These are phyloP conservation scores for Mungos mungo DNA, from an alignment of 2,113 vertebrate species.

Conservation along the genomic window DNA sequence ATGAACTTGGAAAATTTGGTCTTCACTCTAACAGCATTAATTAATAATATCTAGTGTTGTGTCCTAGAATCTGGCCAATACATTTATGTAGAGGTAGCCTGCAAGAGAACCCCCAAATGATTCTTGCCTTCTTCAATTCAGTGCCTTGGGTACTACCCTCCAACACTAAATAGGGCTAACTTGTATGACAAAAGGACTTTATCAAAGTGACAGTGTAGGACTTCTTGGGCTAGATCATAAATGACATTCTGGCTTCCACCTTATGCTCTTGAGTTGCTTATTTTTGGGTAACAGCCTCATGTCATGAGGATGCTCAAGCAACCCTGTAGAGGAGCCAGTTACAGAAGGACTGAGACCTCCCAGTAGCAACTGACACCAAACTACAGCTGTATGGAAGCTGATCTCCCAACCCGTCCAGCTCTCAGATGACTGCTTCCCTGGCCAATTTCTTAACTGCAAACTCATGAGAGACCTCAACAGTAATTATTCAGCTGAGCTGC, in stretches of 20 bases:
- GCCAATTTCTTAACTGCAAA: neutral
- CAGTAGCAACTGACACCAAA: neutral
- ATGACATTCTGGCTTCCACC: neutral
- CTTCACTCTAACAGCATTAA: slow-evolving; percentile 1
- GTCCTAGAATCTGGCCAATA: neutral
- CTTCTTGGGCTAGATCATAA: neutral
- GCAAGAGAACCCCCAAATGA: neutral
- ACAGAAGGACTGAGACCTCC: neutral
- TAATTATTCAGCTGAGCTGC: neutral
- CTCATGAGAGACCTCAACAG: neutral
- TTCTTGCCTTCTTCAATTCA: neutral
- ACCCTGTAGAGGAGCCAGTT: neutral
- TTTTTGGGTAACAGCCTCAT: neutral
- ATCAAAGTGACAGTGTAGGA: neutral
- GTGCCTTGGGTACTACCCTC: neutral
- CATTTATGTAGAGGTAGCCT: neutral
- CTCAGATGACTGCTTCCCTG: neutral
- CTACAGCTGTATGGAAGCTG: neutral
- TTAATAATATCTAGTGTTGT: slow-evolving; percentile 6
- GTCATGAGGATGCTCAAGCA: neutral
- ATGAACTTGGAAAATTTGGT: neutral
- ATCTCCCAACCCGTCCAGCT: neutral
- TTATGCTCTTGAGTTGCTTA: neutral
- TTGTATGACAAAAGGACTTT: neutral
- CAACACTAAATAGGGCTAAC: neutral